phyloP scores from a whole-genome alignment of 1,140 invertebrate genomes.

The Zaprionus kolodkinae region DNA sequence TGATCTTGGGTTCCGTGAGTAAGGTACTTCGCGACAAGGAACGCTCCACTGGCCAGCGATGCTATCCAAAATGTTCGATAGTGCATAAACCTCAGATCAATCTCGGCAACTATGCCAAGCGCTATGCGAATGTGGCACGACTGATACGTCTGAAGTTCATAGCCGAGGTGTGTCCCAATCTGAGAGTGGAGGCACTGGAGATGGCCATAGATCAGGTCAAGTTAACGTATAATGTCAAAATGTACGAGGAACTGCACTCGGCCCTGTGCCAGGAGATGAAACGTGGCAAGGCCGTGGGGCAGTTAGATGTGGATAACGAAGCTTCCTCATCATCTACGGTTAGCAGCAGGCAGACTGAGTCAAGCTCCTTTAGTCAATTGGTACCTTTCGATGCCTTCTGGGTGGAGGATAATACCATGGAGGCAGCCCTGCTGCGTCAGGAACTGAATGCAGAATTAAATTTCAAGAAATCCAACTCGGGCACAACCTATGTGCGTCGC shows the following conservation, averaged over 20 bases:
- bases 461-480: slow-evolving; percentile 62
- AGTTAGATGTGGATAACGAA: too few relatives aligned
- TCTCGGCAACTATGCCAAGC: slow-evolving; percentile 51
- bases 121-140: slow-evolving; percentile 48
- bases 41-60: background rate
- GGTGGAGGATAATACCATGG: slow-evolving; percentile 59
- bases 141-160: slow-evolving; percentile 61
- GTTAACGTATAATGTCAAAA: slow-evolving; percentile 58
- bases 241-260: slow-evolving; percentile 60
- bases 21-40: background rate
- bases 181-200: slow-evolving; percentile 55
- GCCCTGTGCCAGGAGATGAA: slow-evolving; percentile 34
- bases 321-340: background rate
- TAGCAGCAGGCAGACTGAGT: background rate
- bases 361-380: background rate
- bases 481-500: slow-evolving; percentile 54
- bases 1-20: slow-evolving; percentile 21
- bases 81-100: slow-evolving; percentile 38
- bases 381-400: slow-evolving; percentile 28
- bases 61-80: background rate
- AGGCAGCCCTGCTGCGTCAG: slow-evolving; percentile 55
- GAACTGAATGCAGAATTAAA: slow-evolving; percentile 67
- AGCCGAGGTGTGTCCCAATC: slow-evolving; percentile 56
- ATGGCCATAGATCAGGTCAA: slow-evolving; percentile 64
- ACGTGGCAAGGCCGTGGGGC: background rate